Percentiles rank a stretch among this genome's conserved stretches.
phyloP scores from a whole-genome alignment of 2,113 vertebrate genomes.

The Nothoprocta perdicaria region DNA sequence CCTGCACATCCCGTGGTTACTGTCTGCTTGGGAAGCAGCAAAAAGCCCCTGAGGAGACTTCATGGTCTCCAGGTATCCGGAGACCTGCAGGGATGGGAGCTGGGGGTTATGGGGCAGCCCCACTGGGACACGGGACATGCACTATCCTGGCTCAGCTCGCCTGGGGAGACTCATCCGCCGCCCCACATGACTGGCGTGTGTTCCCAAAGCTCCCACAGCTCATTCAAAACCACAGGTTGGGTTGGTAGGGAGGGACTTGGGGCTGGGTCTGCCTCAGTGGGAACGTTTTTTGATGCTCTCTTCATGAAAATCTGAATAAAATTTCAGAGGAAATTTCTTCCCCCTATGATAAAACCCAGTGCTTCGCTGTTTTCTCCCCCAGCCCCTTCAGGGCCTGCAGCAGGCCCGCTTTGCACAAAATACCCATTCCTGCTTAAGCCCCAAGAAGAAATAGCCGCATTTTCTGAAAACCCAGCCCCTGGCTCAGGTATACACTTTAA shows the following conservation, averaged over 20 bases:
- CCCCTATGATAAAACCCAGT: not conserved
- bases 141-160: not conserved
- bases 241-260: not conserved
- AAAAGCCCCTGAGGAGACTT: not conserved
- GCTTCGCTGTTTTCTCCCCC: not conserved
- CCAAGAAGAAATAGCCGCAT: not conserved
- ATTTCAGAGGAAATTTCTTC: too few relatives aligned
- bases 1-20: not conserved
- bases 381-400: not conserved
- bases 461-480: not conserved
- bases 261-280: too few relatives aligned
- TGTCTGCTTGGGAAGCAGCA: not conserved
- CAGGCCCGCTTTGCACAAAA: not conserved
- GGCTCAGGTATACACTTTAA: not conserved
- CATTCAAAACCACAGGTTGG: not conserved
- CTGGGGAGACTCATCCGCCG: not conserved
- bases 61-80: not conserved
- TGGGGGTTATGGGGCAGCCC: not conserved
- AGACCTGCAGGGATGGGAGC: not conserved
- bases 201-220: not conserved
- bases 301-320: not conserved
- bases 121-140: not conserved
- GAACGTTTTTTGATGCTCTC: not conserved
- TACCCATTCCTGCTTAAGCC: not conserved
- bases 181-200: not conserved